Base-by-base conservation (phyloP, 2,888 invertebrate genomes). In the Phortica magna region DNA sequence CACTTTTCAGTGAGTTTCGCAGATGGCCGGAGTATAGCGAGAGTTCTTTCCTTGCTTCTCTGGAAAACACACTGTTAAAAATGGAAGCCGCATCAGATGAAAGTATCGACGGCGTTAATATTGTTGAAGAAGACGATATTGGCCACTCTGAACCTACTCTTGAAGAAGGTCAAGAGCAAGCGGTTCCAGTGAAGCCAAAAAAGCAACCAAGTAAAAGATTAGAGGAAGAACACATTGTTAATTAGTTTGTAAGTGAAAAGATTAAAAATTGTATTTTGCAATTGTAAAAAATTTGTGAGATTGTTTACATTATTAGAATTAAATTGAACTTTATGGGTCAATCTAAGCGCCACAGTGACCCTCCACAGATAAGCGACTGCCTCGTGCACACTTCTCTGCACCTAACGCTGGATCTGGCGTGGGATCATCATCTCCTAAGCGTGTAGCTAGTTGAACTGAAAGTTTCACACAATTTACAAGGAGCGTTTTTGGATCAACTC, bases 11-110 rank as follows among this genome's bases (percentile, higher is more conserved):
- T 83, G 92, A 93, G 91, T 95, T 93, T 80, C 89, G 89, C 0
- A 82, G 83, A 41, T 95, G 95, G 94, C 94, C 95, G 2, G 94
- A 94, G 83, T 96, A 94, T 86, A 91, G 93, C 12, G 93, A 93
- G 74, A 95, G 95, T 82, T 93, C 94, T 14, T 96, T 95, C 88
- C 91, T 93, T 78, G 93, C 93, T 2, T 94, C 95, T 14, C 93
- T 95, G 90, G 95, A 95, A 85, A 94, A 93, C 80, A 94, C 94
- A 83, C 89, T 95, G 81, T 78, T 93, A 1, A 93, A 93, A 88
- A 88, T 91, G 81, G 93, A 93, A 83, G 88, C 92, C 0, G 81
- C 91, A 0, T 92, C 77, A 5, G 92, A 92, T 43, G 90, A 88
- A 14, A 84, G 77, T 14, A 78, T 85, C 39, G 85, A 89, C 59